phyloP scores from a whole-genome alignment of 2,113 vertebrate genomes.

The Pygoscelis antarcticus region DNA sequence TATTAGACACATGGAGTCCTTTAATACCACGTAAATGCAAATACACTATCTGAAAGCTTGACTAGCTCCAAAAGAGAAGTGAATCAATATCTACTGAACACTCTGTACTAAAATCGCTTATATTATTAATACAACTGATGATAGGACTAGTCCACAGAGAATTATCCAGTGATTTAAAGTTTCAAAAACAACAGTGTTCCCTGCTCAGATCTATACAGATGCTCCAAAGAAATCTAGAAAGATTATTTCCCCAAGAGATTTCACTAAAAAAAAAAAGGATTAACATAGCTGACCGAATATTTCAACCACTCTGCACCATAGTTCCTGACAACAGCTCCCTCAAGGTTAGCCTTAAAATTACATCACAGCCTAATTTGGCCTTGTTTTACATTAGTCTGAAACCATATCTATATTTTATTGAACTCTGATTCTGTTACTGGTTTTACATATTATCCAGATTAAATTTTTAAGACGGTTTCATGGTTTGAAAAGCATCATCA shows the following conservation, averaged over 20 bases:
- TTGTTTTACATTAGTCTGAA: slow-evolving; percentile 12
- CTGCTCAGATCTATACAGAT: neutral
- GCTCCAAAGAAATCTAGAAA: neutral
- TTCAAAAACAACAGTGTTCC: neutral
- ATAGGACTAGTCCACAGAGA: neutral
- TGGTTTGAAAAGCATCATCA: slow-evolving; percentile 25
- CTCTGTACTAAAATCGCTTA: neutral
- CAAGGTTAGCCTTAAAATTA: neutral
- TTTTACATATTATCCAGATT: slow-evolving; percentile 15
- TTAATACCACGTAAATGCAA: neutral
- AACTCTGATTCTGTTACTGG: slow-evolving; percentile 27
- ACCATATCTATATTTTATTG: neutral
- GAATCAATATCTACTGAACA: neutral
- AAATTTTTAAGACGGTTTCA: slow-evolving; percentile 8
- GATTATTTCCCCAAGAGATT: neutral
- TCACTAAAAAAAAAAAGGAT: neutral
- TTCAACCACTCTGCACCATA: neutral
- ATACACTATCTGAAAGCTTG: neutral
- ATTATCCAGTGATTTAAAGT: neutral
- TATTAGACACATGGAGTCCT: neutral
- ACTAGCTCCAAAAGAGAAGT: neutral
- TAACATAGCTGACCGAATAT: neutral
- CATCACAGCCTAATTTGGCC: neutral
- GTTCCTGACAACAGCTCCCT: slow-evolving; percentile 10
- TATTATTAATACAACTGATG: neutral